Evolutionary conservation across 2,797 vertebrate genomes (phyloP), one percentile per base, ranked within the genome.

Genomic region (Alouatta caraya): DNA sequence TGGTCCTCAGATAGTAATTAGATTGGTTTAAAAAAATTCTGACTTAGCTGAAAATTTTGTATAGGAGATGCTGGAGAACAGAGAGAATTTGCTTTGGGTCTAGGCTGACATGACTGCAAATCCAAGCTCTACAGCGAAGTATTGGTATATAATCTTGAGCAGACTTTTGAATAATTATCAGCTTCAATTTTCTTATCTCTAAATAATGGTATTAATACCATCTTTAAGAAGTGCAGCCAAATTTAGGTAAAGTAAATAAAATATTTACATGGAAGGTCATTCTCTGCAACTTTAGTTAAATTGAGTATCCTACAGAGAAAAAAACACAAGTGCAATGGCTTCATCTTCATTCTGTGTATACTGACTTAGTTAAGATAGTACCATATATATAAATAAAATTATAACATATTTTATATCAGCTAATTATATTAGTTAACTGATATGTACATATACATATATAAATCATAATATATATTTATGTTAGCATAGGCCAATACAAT

Each of bases 191-290:
- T 73, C 42, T 83, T 57, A 67, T 22, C 2, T 87, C 19, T 44
- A 46, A 75, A 64, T 82, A 72, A 89, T 39, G n/a, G 10, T 39
- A 61, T 85, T 92, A 93, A 70, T 46, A 42, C 8, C 30, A 59
- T 82, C 19, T 67, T 70, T 86, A 37, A 92, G 15, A 89, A 89
- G 4, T 39, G 15, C 13, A 91, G 37, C 26, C 83, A 85, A 83
- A 70, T 93, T 83, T 79, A 83, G 33, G 44, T 50, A 37, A 89
- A 90, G 52, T 88, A 67, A 83, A 94, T 75, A 59, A 70, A 96
- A 87, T 76, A 87, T 50, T 94, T 95, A n/a, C 11, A 59, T 28
- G 46, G 39, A 70, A 37, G 10, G 17, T 67, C 4, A 8, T 26
- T 92, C n/a, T 80, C 59, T 12, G 22, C 17, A 48, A 50, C 22